phyloP scores from a whole-genome alignment of 2,797 vertebrate species.

The Rousettus madagascariensis region DNA sequence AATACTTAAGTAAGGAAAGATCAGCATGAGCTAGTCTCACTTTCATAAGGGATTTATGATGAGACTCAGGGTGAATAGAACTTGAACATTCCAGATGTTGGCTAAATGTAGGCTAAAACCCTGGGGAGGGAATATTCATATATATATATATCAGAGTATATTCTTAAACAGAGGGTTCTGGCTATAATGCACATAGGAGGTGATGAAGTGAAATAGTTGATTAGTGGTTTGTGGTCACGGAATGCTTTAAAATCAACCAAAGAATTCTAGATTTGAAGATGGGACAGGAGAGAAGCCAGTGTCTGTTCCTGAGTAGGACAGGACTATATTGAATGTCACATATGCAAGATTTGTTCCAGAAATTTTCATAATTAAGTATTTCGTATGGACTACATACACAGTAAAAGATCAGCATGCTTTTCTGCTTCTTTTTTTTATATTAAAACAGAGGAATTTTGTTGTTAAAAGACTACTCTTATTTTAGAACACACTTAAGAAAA shows the following conservation, averaged over 20 bases:
- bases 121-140: background rate
- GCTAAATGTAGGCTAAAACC: background rate
- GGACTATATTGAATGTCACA: background rate
- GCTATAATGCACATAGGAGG: background rate
- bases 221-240: background rate
- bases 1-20: background rate
- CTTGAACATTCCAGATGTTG: background rate
- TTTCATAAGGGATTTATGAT: background rate
- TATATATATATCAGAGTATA: background rate
- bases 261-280: background rate
- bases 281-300: background rate
- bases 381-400: background rate
- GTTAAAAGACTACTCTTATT: background rate
- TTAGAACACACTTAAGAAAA: background rate
- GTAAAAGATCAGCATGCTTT: background rate
- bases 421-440: background rate
- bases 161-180: background rate
- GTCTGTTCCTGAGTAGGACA: background rate
- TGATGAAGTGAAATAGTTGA: background rate
- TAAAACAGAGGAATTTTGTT: background rate
- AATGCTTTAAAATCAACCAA: constrained; percentile 38
- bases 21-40: background rate
- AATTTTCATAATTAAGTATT: background rate
- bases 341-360: background rate
- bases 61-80: background rate